Percentiles rank a stretch among this genome's conserved stretches.
Conservation (phyloP, 2,888 invertebrate species). For the Formica aserva region DNA sequence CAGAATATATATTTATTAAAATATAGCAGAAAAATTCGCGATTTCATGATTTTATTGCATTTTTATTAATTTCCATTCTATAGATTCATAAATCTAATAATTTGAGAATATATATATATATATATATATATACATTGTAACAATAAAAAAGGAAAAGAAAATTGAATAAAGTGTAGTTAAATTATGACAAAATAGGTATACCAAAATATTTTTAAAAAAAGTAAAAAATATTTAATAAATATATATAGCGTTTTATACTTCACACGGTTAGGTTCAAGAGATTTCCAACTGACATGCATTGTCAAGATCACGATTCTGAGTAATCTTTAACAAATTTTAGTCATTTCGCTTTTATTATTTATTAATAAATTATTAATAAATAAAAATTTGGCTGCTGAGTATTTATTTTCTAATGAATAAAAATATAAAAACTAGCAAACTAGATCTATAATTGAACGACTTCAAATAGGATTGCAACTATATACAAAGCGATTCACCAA, state of each 20-base stretch:
- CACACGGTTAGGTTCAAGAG: not conserved
- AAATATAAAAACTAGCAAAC: not conserved
- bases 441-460: not conserved
- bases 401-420: not conserved
- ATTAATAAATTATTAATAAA: not conserved
- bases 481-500: not conserved
- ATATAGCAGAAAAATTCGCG: not conserved
- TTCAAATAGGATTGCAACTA: not conserved
- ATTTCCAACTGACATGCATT: not conserved
- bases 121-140: no score
- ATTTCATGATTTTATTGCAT: not conserved
- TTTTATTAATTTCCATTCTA: not conserved
- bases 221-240: not conserved
- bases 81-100: not conserved
- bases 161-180: not conserved
- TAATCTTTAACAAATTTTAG: not conserved
- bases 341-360: not conserved
- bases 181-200: not conserved
- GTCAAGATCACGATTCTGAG: not conserved
- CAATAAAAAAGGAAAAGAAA: not conserved
- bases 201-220: not conserved
- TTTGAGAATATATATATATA: not conserved
- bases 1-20: conserved; percentile 35
- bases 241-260: not conserved
- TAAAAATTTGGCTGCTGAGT: not conserved